Percentiles rank a stretch among this genome's conserved stretches.
These are phyloP conservation scores for Acronicta leporina DNA, from an alignment of 2,888 invertebrate species.

Conservation along the genomic window DNA sequence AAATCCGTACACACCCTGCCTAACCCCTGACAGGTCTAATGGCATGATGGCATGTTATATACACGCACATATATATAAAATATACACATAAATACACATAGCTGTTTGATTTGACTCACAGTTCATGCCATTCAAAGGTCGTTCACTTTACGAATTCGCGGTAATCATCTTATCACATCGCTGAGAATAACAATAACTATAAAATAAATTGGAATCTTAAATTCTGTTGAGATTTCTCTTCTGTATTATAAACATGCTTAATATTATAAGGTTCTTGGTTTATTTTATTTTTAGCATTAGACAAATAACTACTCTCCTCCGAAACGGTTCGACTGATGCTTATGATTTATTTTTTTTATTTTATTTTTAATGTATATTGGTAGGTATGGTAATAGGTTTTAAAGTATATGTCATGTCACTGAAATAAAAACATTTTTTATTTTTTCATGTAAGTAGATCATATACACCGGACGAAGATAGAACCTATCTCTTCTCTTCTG, in stretches of 20 bases:
- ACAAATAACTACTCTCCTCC: not conserved
- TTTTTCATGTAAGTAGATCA: too few species aligned
- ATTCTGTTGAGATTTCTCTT: slow-evolving; percentile 1
- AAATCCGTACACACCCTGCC: too few species aligned
- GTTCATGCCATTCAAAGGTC: slow-evolving; percentile 28
- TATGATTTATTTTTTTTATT: too few species aligned
- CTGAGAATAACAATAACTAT: slow-evolving; percentile 32
- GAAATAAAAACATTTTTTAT: too few species aligned
- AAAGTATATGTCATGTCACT: too few species aligned
- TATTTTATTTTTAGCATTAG: not conserved
- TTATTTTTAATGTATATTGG: too few species aligned
- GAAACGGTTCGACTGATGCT: too few species aligned
- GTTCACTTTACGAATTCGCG: slow-evolving; percentile 34
- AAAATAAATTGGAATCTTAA: slow-evolving; percentile 25
- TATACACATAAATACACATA: slow-evolving; percentile 14
- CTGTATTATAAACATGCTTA: slow-evolving; percentile 9
- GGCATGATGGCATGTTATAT: too few species aligned
- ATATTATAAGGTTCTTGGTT: slow-evolving; percentile 7
- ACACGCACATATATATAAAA: slow-evolving; percentile 8
- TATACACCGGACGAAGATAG: not conserved
- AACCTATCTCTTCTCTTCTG: too few species aligned
- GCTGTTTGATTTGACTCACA: slow-evolving; percentile 26
- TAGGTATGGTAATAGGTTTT: too few species aligned
- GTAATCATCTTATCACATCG: slow-evolving; percentile 42
- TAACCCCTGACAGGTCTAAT: too few species aligned